Base-by-base conservation (phyloP, 2,888 invertebrate species). In the Unio pictorum region DNA sequence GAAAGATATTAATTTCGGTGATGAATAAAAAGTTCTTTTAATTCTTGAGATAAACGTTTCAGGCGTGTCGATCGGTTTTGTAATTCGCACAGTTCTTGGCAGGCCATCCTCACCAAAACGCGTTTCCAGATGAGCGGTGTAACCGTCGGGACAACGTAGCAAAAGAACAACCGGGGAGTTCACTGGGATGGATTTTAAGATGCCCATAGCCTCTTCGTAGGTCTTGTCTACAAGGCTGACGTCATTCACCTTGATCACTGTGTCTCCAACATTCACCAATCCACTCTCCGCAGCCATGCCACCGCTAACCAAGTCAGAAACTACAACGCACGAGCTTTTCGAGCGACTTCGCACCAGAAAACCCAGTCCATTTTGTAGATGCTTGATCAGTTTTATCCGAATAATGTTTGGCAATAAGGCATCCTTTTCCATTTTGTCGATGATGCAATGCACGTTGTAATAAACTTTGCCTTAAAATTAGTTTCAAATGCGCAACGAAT, bases 211-310 rank as follows among this genome's bases (percentile, higher is more conserved):
- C 66, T 84, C 80, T 23, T 86, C 85, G 72, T 87, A 89, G 26
- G 81, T 78, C 76, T 86, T 81, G n/a, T 84, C 82, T 4, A 81
- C 79, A 57, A 89, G 67, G 68, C 86, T 84, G 30, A 78, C 79
- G 61, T 87, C 86, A 74, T 89, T 87, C 8, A 89, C 87, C 26
- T 84, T 80, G 0, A 89, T 74, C 18, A 89, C 84, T 54, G 84
- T 78, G 76, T 89, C 89, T 28, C 88, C 89, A 8, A 86, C 82
- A 69, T 85, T 81, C 0, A 89, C 82, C 34, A 88, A 75, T 3
- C 88, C 87, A 64, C 86, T 85, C 64, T 86, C 85, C 58, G 86
- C 84, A 0, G 88, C 89, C 54, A 87, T 86, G 7, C 88, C 87
- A n/a, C 84, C 85, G 7, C 79, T 71, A 18, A 85, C 81, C 7